phyloP scores from a whole-genome alignment of 2,797 vertebrate genomes.

The Decapterus maruadsi region DNA sequence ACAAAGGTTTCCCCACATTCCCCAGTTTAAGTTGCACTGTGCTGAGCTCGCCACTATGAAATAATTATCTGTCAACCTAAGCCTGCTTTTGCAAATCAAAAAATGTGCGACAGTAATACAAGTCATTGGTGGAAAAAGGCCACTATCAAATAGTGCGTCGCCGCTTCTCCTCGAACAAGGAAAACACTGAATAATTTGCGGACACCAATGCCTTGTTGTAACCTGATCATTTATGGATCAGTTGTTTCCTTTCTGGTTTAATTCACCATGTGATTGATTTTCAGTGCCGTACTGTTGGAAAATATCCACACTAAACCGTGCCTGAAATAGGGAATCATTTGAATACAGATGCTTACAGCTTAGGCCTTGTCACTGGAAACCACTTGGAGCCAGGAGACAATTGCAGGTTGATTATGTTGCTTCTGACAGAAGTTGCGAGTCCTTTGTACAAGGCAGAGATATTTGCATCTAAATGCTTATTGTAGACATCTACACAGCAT shows the following conservation, averaged over 20 bases:
- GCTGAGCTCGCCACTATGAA: constrained; percentile 32
- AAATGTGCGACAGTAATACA: constrained; percentile 72
- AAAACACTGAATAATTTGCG: constrained; percentile 84
- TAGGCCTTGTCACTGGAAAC: constrained; percentile 82
- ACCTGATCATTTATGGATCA: constrained; percentile 91
- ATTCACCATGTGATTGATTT: constrained; percentile 92
- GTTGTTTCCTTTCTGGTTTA: constrained; percentile 91
- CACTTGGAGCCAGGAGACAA: constrained; percentile 86
- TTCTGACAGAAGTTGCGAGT: constrained; percentile 84
- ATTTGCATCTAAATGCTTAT: constrained; percentile 91
- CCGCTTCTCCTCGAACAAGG: constrained; percentile 74
- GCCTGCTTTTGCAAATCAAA: constrained; percentile 47
- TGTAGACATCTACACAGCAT: constrained; percentile 82
- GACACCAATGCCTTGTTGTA: constrained; percentile 83
- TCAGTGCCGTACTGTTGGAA: constrained; percentile 85
- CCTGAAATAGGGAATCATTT: constrained; percentile 87
- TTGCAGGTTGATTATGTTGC: constrained; percentile 89
- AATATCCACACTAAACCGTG: constrained; percentile 81
- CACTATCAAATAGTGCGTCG: constrained; percentile 67
- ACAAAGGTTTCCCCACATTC: constrained; percentile 43
- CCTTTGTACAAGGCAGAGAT: constrained; percentile 82
- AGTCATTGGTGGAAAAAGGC: constrained; percentile 76
- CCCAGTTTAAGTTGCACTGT: constrained; percentile 26
- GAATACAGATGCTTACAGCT: constrained; percentile 82
- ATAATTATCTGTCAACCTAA: constrained; percentile 53